Evolutionary conservation across 1,140 invertebrate genomes (phyloP).

Genomic region (Frieseomelitta varia): DNA sequence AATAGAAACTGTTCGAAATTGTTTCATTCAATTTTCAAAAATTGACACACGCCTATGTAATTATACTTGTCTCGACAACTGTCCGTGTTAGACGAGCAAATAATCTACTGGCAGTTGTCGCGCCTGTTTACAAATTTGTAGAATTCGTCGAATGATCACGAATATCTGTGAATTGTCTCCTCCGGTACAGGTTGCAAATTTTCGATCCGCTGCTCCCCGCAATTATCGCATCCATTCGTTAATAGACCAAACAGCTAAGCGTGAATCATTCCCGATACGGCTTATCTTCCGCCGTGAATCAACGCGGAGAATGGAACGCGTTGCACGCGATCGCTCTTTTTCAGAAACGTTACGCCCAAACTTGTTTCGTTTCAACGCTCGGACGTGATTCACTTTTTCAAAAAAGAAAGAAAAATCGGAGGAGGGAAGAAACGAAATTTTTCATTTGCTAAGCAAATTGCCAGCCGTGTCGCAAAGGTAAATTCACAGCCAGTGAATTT

Average conservation of each 20-base stretch:
- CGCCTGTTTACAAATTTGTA: too few relatives aligned
- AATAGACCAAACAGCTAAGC: background rate
- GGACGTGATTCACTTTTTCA: too few relatives aligned
- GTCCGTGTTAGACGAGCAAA: too few relatives aligned
- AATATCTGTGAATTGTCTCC: background rate
- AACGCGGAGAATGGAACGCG: background rate
- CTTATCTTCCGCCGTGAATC: background rate
- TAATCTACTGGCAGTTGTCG: too few relatives aligned
- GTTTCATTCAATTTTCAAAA: background rate
- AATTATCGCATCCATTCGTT: slow-evolving; percentile 8
- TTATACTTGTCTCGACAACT: too few relatives aligned
- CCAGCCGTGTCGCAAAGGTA: background rate
- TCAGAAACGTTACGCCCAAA: too few relatives aligned
- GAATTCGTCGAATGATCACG: background rate
- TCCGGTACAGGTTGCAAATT: slow-evolving; percentile 7
- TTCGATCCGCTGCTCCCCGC: background rate
- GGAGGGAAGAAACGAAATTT: background rate
- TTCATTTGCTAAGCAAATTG: too few relatives aligned
- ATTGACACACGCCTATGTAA: too few relatives aligned
- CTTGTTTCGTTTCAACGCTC: too few relatives aligned
- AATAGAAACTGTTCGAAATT: background rate
- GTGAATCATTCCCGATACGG: background rate
- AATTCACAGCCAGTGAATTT: background rate
- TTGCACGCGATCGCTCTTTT: background rate
- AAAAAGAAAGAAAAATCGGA: background rate